Base-by-base conservation (phyloP, 2,797 vertebrate species). In the Pipistrellus pygmaeus region DNA sequence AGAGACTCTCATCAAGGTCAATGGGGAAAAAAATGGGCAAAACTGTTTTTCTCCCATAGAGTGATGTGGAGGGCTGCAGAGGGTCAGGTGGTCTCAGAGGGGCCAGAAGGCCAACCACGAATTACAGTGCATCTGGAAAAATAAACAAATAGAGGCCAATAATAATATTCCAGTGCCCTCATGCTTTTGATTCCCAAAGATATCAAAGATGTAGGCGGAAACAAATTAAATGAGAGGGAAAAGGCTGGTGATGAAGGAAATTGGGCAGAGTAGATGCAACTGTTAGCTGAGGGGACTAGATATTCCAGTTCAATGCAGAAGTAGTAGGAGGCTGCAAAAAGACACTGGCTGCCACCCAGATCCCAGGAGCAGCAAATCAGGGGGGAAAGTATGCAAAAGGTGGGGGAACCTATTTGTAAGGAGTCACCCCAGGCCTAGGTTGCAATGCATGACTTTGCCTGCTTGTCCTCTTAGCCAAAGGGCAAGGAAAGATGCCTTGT, bases 191-290 rank as follows among this genome's bases (percentile, higher is more conserved):
- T 25, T 18, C 83, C 57, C 78, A 85, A 92, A 68, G 25, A 93
- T 48, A 93, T 93, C 91, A 96, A 97, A 96, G 91, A 27, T 71
- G 7, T 20, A 30, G 66, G 69, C 4, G 15, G 89, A 86, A 93
- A 66, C 55, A 73, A 91, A 94, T 62, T 64, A 81, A 84, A 41
- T 53, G 76, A 95, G 48, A 95, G 51, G 27, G 27, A 75, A 78
- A 76, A 66, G 53, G 57, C 51, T 78, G n/a, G 62, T 44, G 13
- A 46, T 57, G 69, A 91, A 27, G 48, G 27, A 73, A 85, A 75
- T 0, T 21, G 53, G 80, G 73, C 91, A 85, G 57, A 92, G 20
- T 4, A 60, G 35, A 88, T 69, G 32, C 46, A 68, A 41, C 20
- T 69, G 35, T 55, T 73, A 60, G 80, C 57, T 48, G 13, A 71